phyloP scores from a whole-genome alignment of 2,113 vertebrate species.

The Lasiurus borealis region DNA sequence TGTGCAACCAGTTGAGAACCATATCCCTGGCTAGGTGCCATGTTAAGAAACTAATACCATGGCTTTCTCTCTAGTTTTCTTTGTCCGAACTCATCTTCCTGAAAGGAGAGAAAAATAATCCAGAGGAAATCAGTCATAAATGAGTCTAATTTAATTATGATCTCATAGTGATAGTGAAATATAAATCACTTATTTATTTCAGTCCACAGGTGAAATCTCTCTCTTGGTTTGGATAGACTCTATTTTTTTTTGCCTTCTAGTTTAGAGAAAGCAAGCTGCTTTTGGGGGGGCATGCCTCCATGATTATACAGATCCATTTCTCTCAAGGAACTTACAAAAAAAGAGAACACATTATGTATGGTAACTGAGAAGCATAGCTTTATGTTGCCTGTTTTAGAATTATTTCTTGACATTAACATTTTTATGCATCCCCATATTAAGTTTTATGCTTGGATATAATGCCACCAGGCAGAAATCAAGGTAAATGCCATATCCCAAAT shows the following conservation, averaged over 20 bases:
- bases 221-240: not conserved
- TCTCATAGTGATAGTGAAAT: not conserved
- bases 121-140: not conserved
- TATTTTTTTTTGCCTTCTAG: not conserved
- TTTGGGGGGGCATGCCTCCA: not conserved
- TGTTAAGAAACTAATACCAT: not conserved
- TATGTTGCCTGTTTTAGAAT: slow-evolving; percentile 80
- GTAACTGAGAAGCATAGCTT: slow-evolving; percentile 76
- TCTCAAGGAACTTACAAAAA: slow-evolving; percentile 65
- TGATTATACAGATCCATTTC: not conserved
- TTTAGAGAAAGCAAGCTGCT: not conserved
- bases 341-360: slow-evolving; percentile 64
- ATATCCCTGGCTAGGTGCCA: not conserved
- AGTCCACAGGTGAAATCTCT: not conserved
- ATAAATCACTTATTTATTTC: not conserved
- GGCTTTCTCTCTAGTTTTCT: slow-evolving; percentile 11
- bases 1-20: not conserved
- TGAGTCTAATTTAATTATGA: not conserved
- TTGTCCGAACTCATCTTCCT: not conserved
- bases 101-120: not conserved
- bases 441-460: slow-evolving; percentile 81
- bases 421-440: slow-evolving; percentile 83
- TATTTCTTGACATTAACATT: slow-evolving; percentile 84
- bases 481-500: slow-evolving; percentile 69
- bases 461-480: slow-evolving; percentile 71